phyloP scores from a whole-genome alignment of 1,140 invertebrate genomes.

The Drosophila ananassae region DNA sequence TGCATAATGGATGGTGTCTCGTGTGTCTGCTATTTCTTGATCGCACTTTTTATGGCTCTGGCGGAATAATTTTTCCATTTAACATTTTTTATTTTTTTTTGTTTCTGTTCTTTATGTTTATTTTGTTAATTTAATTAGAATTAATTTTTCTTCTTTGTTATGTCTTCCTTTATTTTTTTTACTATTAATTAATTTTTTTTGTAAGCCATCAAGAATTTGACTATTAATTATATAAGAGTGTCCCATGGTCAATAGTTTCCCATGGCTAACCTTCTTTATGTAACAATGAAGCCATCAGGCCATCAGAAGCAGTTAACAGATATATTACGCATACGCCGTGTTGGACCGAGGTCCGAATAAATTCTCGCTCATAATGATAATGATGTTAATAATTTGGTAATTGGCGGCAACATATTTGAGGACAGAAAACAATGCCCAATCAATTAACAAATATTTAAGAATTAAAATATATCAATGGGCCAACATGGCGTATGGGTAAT shows the following conservation, averaged over 20 bases:
- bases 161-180: slow-evolving; percentile 9
- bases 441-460: slow-evolving; percentile 40
- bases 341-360: slow-evolving; percentile 12
- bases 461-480: slow-evolving; percentile 26
- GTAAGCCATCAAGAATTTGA: slow-evolving; percentile 33
- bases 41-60: slow-evolving; percentile 69
- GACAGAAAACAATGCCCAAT: slow-evolving; percentile 36
- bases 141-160: slow-evolving; percentile 45
- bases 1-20: slow-evolving; percentile 43
- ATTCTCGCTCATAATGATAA: slow-evolving; percentile 26
- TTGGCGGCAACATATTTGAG: slow-evolving; percentile 17
- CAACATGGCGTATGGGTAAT: slow-evolving; percentile 35
- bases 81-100: slow-evolving; percentile 45
- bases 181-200: slow-evolving; percentile 10
- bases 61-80: slow-evolving; percentile 68
- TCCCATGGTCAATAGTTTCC: slow-evolving; percentile 42
- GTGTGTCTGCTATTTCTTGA: slow-evolving; percentile 62
- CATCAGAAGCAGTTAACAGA: slow-evolving; percentile 6
- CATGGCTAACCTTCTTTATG: slow-evolving; percentile 31
- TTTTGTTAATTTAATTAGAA: slow-evolving; percentile 74
- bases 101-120: slow-evolving; percentile 60
- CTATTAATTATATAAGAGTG: slow-evolving; percentile 37
- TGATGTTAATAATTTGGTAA: slow-evolving; percentile 55
- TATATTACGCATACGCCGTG: slow-evolving; percentile 42
- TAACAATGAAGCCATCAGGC: slow-evolving; percentile 22